Evolutionary conservation across 2,797 vertebrate genomes (phyloP), one percentile per base, ranked within the genome.

Genomic region (Melopsittacus undulatus): DNA sequence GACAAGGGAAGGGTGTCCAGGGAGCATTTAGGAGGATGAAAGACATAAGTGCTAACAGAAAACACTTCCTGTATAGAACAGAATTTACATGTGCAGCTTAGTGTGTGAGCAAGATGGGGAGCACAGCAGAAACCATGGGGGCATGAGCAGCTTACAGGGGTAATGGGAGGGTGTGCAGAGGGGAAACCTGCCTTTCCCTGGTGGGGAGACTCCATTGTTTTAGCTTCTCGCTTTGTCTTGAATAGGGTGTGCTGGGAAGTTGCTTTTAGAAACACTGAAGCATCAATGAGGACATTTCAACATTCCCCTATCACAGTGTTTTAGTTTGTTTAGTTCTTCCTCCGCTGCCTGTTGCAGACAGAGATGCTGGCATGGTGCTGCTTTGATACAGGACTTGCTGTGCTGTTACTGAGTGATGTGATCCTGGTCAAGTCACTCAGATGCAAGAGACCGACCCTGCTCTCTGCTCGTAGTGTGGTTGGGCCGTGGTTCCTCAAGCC

Each of bases 321-420:
- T 16, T 10, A 10, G 27, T 51, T 66, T 59, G 10, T 9, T 42
- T 43, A 20, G 70, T 48, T 89, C 52, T 24, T 32, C 42, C 22
- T 26, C 34, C 0, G 4, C 49, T 36, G 54, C 30, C 45, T 16
- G 63, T 22, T 7, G 10, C 8, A 18, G 32, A 36, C 4, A 2
- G 77, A 26, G 36, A 8, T 42, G 82, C 21, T 4, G 2, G 21
- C 30, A 38, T 17, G 29, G 21, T 12, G 40, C 59, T 9, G n/a
- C 82, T 29, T 29, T 4, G n/a, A 8, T 0, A 3, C 0, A 6
- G 77, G 30, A 27, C 18, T 34, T 15, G 5, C 27, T 2, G 12
- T 17, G n/a, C 46, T n/a, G 11, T 38, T 3, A n/a, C 48, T 34
- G 43, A 62, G 54, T 13, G 5, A 17, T 3, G 68, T 2, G 49